Base-by-base conservation (phyloP, 2,797 vertebrate genomes). In the Coregonus ussuriensis region DNA sequence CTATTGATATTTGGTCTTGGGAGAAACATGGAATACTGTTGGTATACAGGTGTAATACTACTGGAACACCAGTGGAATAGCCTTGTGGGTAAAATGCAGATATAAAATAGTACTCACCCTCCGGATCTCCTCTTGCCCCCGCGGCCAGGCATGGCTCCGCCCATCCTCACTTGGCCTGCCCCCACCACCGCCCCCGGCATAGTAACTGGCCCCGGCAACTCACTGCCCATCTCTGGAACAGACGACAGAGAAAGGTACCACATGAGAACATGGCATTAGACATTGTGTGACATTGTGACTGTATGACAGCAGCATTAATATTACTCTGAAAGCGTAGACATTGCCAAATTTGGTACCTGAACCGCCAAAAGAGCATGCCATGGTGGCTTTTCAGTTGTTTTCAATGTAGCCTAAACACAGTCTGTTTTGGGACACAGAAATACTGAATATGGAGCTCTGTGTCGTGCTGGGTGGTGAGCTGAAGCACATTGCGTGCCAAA, bases 111-210 rank as follows among this genome's bases (percentile, higher is more conserved):
- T 75, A 92, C 97, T 97, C 91, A 98, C 97, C 97, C 97, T 93
- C 95, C 96, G 0, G 98, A 98, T 82, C 97, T 95, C 54, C 97
- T 94, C 89, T 99, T 99, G 85, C 98, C 97, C 76, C 97, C 97
- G 0, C 97, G 96, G 80, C 96, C 96, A 21, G 96, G 93, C 92
- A 98, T 93, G 62, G 95, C 83, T 83, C 96, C 97, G 4, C 96
- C 93, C 97, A 99, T 98, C 90, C 97, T 94, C 90, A 98, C 96
- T 88, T 96, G 97, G 29, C 96, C 94, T 0, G 93, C 84, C 0
- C 96, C 94, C 80, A 99, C 97, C 0, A 95, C 94, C 65, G 95
- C 93, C 4, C 96, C 97, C 0, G 97, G 95, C 94, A 99, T 93
- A 0, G 95, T 91, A 73, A 98, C 97, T 0, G 98, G 93, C 37